These are phyloP conservation scores for Tapirus terrestris DNA, from an alignment of 2,113 vertebrate genomes.

Conservation along the genomic window DNA sequence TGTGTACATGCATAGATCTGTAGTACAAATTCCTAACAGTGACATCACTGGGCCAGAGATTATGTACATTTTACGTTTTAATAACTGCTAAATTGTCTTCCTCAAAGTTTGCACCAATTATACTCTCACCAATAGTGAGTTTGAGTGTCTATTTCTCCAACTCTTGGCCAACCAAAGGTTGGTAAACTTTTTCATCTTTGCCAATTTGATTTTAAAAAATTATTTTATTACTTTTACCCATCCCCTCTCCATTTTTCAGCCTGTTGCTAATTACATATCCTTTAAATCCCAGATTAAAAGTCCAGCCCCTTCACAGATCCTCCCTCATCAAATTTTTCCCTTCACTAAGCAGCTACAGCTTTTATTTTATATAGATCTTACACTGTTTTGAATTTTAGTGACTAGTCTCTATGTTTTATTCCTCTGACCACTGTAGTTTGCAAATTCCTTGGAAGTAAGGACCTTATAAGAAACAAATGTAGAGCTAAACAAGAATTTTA, in stretches of 20 bases:
- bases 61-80: slow-evolving; percentile 18
- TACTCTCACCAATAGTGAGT: not conserved
- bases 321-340: not conserved
- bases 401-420: not conserved
- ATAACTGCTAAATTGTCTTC: slow-evolving; percentile 16
- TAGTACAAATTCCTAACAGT: slow-evolving; percentile 19
- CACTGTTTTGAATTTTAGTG: not conserved
- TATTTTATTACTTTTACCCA: slow-evolving; percentile 15
- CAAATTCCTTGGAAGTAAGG: not conserved
- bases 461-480: not conserved
- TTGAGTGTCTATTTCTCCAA: slow-evolving; percentile 8
- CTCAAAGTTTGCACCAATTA: slow-evolving; percentile 30
- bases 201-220: not conserved
- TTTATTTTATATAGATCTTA: slow-evolving; percentile 13
- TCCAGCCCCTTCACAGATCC: not conserved
- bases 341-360: not conserved
- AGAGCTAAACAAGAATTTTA: slow-evolving; percentile 29
- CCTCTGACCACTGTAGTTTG: not conserved
- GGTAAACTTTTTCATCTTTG: not conserved
- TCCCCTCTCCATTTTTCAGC: not conserved
- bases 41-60: not conserved
- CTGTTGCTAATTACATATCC: not conserved
- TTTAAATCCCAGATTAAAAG: slow-evolving; percentile 33
- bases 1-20: not conserved
- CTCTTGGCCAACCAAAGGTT: not conserved